Conservation (phyloP, 2,888 invertebrate genomes). For the Orthosia incerta region DNA sequence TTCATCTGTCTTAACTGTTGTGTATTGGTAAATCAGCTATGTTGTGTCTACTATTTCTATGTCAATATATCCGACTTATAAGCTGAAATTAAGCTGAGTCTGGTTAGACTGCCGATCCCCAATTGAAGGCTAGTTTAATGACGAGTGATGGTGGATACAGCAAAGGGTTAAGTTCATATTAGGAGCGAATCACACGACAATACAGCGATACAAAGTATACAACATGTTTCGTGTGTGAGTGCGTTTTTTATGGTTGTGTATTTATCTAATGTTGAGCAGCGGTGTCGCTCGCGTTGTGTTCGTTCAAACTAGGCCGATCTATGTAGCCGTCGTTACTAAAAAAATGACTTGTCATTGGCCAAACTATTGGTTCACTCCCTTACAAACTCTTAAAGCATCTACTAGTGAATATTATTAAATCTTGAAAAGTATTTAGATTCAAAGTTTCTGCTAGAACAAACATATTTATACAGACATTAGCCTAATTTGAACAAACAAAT, state of each 20-base stretch:
- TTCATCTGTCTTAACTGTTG: slow-evolving; percentile 8
- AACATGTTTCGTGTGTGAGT: slow-evolving; percentile 57
- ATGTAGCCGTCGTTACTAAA: slow-evolving; percentile 29
- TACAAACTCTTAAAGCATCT: slow-evolving; percentile 20
- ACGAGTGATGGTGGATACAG: slow-evolving; percentile 7
- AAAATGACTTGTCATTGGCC: slow-evolving; percentile 50
- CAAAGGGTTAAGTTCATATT: slow-evolving; percentile 28
- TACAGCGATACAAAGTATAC: slow-evolving; percentile 58
- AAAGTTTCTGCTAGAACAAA: slow-evolving; percentile 38
- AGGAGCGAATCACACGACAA: slow-evolving; percentile 49
- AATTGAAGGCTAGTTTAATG: not conserved
- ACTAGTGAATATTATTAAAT: slow-evolving; percentile 27
- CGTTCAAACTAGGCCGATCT: slow-evolving; percentile 59
- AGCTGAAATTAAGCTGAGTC: not conserved
- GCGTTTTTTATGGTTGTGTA: slow-evolving; percentile 63
- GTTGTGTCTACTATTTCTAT: slow-evolving; percentile 32
- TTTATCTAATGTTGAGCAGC: slow-evolving; percentile 56
- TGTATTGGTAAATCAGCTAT: slow-evolving; percentile 28
- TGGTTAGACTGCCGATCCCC: not conserved
- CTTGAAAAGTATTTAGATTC: slow-evolving; percentile 20
- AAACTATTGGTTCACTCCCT: slow-evolving; percentile 17
- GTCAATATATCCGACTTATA: not conserved
- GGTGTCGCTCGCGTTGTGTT: slow-evolving; percentile 34
- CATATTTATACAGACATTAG: slow-evolving; percentile 51
- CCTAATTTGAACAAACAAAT: slow-evolving; percentile 64